Conservation (phyloP, 2,888 invertebrate species). For the Clunio marinus region DNA sequence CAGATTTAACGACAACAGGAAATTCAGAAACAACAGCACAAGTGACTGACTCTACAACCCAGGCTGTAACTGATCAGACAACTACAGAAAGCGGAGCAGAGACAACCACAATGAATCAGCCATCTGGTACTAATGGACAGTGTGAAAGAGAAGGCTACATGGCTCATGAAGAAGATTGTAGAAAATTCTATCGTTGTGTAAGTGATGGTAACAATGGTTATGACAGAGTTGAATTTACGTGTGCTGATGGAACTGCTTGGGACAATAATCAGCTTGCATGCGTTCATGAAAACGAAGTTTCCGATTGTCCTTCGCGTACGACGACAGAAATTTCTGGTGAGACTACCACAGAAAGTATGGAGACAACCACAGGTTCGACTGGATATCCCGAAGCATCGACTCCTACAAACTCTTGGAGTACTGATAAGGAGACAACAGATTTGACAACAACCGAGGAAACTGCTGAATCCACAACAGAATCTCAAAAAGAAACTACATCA, state of each 20-base stretch:
- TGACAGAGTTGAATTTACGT: slow-evolving; percentile 54
- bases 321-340: slow-evolving; percentile 14
- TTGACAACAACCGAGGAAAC: slow-evolving; percentile 22
- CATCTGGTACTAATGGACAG: slow-evolving; percentile 44
- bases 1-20: slow-evolving; percentile 39
- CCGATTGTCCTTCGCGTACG: slow-evolving; percentile 41
- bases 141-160: slow-evolving; percentile 52
- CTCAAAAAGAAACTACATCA: slow-evolving; percentile 22
- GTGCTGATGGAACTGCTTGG: slow-evolving; percentile 58
- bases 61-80: slow-evolving; percentile 41
- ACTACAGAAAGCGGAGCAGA: slow-evolving; percentile 42
- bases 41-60: slow-evolving; percentile 41
- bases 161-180: slow-evolving; percentile 54
- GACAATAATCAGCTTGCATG: slow-evolving; percentile 57
- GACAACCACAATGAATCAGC: slow-evolving; percentile 37
- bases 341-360: slow-evolving; percentile 38
- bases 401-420: slow-evolving; percentile 41
- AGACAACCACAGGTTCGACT: slow-evolving; percentile 37
- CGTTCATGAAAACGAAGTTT: slow-evolving; percentile 47
- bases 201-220: slow-evolving; percentile 51
- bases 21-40: slow-evolving; percentile 41
- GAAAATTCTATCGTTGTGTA: slow-evolving; percentile 61
- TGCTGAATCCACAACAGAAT: background rate
- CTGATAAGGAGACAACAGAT: slow-evolving; percentile 4
- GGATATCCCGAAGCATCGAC: slow-evolving; percentile 16